Evolutionary conservation across 2,888 invertebrate species (phyloP).

Genomic region (Seladonia tumulorum): DNA sequence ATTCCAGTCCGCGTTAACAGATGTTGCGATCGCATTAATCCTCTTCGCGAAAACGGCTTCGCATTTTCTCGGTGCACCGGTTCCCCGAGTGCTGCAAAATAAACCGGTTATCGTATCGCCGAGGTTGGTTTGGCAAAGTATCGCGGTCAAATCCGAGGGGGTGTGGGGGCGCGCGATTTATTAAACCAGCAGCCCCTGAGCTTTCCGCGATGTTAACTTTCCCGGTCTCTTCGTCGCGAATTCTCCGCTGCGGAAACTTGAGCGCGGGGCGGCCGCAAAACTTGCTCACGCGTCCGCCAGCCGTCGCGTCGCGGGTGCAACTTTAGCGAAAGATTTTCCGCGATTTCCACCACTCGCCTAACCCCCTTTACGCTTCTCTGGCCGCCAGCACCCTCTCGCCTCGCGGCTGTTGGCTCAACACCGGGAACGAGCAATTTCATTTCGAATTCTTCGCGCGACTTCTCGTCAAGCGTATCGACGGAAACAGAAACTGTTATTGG

Average conservation of each 20-base stretch:
- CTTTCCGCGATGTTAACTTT: constrained; percentile 42
- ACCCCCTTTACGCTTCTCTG: neutral
- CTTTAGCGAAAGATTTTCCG: constrained; percentile 18
- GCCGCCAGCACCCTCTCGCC: neutral
- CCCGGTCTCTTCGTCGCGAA: neutral
- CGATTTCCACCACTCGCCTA: neutral
- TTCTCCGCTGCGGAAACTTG: neutral
- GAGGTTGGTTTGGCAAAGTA: neutral
- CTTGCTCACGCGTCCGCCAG: constrained; percentile 40
- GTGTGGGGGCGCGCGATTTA: neutral
- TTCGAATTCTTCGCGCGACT: constrained; percentile 6
- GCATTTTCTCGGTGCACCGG: neutral
- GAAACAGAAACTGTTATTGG: neutral
- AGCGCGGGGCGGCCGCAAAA: constrained; percentile 12
- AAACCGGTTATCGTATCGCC: neutral
- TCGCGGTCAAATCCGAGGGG: constrained; percentile 23
- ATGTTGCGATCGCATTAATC: neutral
- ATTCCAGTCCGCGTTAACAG: neutral
- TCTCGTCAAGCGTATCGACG: neutral
- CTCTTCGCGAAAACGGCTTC: neutral
- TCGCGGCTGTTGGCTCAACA: neutral
- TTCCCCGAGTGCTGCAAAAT: neutral
- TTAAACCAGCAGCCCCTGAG: constrained; percentile 33
- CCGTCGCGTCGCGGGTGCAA: neutral
- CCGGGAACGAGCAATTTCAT: constrained; percentile 9